Evolutionary conservation across 2,113 vertebrate species (phyloP).

Genomic region (Anser brachyrhynchus): DNA sequence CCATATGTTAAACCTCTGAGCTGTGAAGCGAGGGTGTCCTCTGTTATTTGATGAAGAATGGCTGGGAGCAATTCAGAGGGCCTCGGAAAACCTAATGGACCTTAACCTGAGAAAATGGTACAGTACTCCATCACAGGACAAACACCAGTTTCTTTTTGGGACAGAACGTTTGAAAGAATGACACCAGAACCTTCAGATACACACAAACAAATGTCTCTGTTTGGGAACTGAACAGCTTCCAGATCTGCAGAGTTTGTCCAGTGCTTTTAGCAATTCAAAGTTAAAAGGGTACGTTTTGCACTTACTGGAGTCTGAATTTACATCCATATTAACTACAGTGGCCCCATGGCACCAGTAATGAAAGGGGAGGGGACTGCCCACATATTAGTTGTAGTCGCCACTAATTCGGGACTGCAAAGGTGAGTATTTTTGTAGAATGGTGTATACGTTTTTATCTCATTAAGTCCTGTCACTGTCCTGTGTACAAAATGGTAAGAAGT

Average conservation of each 20-base stretch:
- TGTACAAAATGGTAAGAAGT: not conserved
- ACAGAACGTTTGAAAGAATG: not conserved
- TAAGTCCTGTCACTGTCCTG: not conserved
- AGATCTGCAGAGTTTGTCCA: not conserved
- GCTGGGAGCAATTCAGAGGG: not conserved
- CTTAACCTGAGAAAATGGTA: not conserved
- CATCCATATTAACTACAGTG: accelerated
- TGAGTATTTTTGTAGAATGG: not conserved
- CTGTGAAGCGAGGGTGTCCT: not conserved
- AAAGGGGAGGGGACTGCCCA: not conserved
- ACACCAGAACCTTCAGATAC: not conserved
- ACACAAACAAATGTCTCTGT: not conserved
- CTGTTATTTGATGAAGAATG: not conserved
- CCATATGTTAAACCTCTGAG: not conserved
- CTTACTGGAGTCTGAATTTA: not conserved
- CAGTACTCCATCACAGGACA: not conserved
- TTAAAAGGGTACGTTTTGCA: not conserved
- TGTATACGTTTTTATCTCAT: not conserved
- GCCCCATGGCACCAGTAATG: not conserved
- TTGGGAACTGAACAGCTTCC: not conserved
- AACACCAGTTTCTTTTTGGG: accelerated
- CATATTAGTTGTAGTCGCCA: not conserved
- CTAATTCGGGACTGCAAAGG: not conserved
- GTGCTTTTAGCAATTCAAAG: not conserved
- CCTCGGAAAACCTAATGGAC: not conserved